These are phyloP conservation scores for Rhea pennata DNA, from an alignment of 2,113 vertebrate species.

Conservation along the genomic window DNA sequence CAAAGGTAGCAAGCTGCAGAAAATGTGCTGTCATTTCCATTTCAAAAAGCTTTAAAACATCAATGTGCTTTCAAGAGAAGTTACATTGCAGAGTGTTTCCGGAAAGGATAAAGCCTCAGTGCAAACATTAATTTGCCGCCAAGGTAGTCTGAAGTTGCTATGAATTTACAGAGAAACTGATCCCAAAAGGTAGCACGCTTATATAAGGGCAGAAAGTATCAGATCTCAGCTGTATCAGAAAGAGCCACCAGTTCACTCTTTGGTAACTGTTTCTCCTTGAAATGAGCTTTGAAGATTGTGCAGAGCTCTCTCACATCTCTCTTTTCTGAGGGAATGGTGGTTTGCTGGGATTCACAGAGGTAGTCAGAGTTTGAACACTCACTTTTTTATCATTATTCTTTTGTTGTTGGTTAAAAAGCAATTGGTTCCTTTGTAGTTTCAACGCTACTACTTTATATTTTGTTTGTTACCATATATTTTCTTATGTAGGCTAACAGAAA, in stretches of 20 bases:
- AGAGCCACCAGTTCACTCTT: neutral
- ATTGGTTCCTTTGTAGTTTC: neutral
- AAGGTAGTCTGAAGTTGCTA: neutral
- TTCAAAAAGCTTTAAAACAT: slow-evolving; percentile 55
- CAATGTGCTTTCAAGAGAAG: slow-evolving; percentile 25
- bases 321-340: neutral
- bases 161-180: slow-evolving; percentile 19
- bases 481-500: neutral
- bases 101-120: slow-evolving; percentile 31
- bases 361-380: neutral
- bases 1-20: neutral
- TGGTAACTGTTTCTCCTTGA: slow-evolving; percentile 9
- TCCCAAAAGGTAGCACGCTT: neutral
- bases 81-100: neutral
- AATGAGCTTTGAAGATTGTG: slow-evolving; percentile 41
- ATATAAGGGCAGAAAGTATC: neutral
- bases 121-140: slow-evolving; percentile 5
- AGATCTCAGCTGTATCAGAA: neutral
- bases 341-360: neutral
- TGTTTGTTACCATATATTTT: neutral
- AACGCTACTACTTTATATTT: neutral
- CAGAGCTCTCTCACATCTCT: neutral
- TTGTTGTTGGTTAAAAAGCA: neutral
- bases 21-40: slow-evolving; percentile 12
- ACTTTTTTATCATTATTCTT: neutral